Conservation (phyloP, 2,888 invertebrate genomes). For the Tryphoninae sp. region DNA sequence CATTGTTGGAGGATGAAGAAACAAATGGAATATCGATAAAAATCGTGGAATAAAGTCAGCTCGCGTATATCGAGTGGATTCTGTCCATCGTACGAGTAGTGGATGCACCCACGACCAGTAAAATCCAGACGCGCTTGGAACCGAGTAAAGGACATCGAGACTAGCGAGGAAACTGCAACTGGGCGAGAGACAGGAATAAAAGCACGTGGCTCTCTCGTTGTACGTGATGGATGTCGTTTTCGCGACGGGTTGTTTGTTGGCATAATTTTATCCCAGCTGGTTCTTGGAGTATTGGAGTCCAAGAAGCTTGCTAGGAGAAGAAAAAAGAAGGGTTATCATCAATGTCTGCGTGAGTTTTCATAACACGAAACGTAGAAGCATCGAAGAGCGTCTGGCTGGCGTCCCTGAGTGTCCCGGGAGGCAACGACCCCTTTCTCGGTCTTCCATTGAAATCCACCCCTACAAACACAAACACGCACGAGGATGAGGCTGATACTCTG, state of each 20-base stretch:
- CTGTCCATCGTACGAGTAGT: background rate
- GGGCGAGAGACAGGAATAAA: slow-evolving; percentile 26
- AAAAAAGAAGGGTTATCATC: background rate
- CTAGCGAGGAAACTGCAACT: background rate
- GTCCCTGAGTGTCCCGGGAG: slow-evolving; percentile 46
- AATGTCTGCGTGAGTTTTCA: background rate
- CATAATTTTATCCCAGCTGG: slow-evolving; percentile 49
- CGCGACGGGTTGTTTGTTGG: slow-evolving; percentile 47
- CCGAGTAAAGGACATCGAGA: slow-evolving; percentile 22
- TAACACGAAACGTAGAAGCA: slow-evolving; percentile 26
- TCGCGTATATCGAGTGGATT: background rate
- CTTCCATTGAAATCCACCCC: too few species aligned
- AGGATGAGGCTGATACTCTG: background rate
- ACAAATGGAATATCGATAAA: background rate
- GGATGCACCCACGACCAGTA: background rate
- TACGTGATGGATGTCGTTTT: slow-evolving; percentile 16
- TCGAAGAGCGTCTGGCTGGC: slow-evolving; percentile 31
- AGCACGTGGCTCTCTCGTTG: slow-evolving; percentile 22
- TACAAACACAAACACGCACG: background rate
- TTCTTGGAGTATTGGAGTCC: slow-evolving; percentile 26
- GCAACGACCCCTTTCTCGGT: slow-evolving; percentile 35
- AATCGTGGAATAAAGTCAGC: background rate
- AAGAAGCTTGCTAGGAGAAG: background rate
- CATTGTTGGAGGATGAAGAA: too few species aligned
- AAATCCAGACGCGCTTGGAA: background rate